These are phyloP conservation scores for Tinea trinotella DNA, from an alignment of 2,888 invertebrate species.

Conservation along the genomic window DNA sequence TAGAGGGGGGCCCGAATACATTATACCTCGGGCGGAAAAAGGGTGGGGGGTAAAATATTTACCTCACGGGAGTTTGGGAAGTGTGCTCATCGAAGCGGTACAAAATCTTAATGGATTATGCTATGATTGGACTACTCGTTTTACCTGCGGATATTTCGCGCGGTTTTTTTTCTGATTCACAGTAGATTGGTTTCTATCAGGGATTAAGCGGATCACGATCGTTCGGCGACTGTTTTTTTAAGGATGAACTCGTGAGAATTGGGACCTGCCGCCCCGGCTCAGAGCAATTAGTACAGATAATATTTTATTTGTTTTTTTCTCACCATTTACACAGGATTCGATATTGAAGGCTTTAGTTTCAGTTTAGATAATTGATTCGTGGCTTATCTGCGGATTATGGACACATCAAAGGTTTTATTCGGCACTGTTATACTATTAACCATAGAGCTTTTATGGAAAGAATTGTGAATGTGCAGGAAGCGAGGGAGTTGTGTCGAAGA, in stretches of 20 bases:
- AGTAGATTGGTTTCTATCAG: constrained; percentile 43
- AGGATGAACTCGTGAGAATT: constrained; percentile 5
- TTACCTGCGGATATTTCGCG: constrained; percentile 52
- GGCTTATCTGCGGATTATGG: too few species aligned
- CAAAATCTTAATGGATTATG: constrained; percentile 71
- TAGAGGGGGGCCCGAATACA: constrained; percentile 25
- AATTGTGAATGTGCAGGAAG: too few species aligned
- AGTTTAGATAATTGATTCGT: too few species aligned
- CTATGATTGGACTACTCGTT: constrained; percentile 59
- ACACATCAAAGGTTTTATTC: too few species aligned
- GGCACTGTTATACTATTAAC: too few species aligned
- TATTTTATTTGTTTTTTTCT: constrained; percentile 37
- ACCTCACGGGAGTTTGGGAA: constrained; percentile 64
- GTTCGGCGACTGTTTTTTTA: constrained; percentile 28
- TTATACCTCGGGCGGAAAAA: constrained; percentile 17
- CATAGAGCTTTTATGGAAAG: too few species aligned
- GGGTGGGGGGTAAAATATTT: constrained; percentile 54
- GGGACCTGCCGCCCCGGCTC: not conserved
- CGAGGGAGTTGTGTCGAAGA: too few species aligned
- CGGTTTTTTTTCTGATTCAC: constrained; percentile 29
- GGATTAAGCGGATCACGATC: constrained; percentile 37
- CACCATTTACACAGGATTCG: not conserved
- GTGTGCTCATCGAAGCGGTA: constrained; percentile 57
- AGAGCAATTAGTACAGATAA: constrained; percentile 50
- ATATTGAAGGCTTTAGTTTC: not conserved